These are phyloP conservation scores for Poecilus cupreus DNA, from an alignment of 2,888 invertebrate species.

Conservation along the genomic window DNA sequence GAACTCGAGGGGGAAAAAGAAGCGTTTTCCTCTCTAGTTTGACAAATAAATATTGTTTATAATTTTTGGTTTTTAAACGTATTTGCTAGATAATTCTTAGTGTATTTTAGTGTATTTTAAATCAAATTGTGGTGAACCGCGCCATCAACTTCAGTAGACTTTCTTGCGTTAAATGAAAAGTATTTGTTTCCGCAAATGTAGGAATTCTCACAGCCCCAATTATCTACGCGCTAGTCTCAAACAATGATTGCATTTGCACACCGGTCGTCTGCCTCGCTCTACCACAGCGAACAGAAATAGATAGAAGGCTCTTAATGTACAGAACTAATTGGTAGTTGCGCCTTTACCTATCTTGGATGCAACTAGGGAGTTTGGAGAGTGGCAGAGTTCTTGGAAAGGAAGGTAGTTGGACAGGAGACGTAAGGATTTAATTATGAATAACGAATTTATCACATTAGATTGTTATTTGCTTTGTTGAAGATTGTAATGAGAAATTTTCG, in stretches of 20 bases:
- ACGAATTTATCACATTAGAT: slow-evolving; percentile 10
- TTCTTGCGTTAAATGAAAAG: background rate
- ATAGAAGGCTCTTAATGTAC: background rate
- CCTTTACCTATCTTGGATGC: slow-evolving; percentile 5
- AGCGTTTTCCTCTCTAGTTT: no score
- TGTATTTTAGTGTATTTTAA: no score
- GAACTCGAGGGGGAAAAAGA: no score
- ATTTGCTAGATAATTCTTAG: no score
- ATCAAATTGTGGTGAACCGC: no score
- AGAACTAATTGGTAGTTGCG: background rate
- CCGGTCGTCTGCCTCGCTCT: background rate
- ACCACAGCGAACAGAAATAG: background rate
- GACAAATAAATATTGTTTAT: no score
- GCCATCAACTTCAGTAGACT: background rate
- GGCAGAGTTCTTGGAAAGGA: no score
- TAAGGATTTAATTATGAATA: background rate
- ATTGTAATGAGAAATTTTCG: background rate
- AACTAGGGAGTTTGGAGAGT: background rate
- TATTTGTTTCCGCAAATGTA: background rate
- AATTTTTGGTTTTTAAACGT: no score
- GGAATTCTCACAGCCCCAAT: slow-evolving; percentile 24
- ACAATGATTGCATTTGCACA: slow-evolving; percentile 32
- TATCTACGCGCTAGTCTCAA: background rate
- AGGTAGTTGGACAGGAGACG: background rate
- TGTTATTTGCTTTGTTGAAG: background rate